These are phyloP conservation scores for Amazona guildingii DNA, from an alignment of 2,113 vertebrate genomes.

Conservation along the genomic window DNA sequence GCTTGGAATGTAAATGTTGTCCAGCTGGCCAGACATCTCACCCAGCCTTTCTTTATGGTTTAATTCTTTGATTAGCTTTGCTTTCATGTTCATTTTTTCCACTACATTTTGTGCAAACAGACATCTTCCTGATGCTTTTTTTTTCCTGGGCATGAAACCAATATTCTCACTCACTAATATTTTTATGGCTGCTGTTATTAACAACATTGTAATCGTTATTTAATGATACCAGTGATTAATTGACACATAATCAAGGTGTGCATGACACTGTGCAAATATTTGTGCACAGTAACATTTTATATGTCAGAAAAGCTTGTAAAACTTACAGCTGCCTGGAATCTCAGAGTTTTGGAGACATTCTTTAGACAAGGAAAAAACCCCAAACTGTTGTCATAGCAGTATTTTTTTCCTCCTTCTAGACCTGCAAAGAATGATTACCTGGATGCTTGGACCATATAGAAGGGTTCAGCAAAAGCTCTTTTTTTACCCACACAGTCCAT, in stretches of 20 bases:
- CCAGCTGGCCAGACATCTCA: slow-evolving; percentile 46
- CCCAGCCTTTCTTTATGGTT: background rate
- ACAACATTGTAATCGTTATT: background rate
- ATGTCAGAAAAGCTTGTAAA: background rate
- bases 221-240: background rate
- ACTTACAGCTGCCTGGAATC: background rate
- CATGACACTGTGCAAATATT: background rate
- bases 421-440: background rate
- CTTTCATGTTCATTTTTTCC: background rate
- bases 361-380: background rate
- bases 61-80: slow-evolving; percentile 6
- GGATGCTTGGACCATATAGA: background rate
- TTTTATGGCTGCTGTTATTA: background rate
- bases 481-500: background rate
- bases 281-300: background rate
- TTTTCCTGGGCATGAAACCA: background rate
- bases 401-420: background rate
- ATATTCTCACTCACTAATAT: background rate
- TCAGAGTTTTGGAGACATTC: background rate
- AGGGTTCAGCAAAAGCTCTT: background rate
- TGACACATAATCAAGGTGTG: background rate
- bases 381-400: background rate
- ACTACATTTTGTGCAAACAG: background rate
- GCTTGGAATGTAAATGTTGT: slow-evolving; percentile 46
- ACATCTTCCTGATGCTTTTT: background rate